Base-by-base conservation (phyloP, 2,888 invertebrate genomes). In the Eilema sororculum region DNA sequence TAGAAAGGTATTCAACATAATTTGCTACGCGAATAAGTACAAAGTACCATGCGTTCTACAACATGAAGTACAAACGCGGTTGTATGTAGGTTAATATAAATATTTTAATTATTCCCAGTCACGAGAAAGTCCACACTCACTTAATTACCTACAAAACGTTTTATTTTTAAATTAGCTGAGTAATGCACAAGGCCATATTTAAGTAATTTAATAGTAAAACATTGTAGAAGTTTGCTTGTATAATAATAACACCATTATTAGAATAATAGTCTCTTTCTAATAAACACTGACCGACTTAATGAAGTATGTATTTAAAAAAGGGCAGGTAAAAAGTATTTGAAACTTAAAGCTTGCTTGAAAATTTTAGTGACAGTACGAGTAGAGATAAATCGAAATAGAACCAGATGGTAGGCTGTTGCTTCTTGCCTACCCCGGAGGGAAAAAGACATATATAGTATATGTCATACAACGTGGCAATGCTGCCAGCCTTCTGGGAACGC, bases 111-210 rank as follows among this genome's bases (percentile, higher is more conserved):
- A 52, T 52, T 52, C 0, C n/a, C n/a, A 52, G n/a, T 52, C 52
- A 52, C n/a, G 52, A n/a, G n/a, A 52, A 52, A 52, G 52, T 20
- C 52, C 1, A 46, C 46, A 46, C 46, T 46, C 46, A n/a, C n/a
- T 52, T 52, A n/a, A 52, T 52, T 52, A n/a, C 52, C 46, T 5
- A 46, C 46, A 20, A 46, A 52, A 52, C 52, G n/a, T 9, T 52
- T 41, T 52, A 52, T n/a, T 52, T 52, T 52, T 52, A 52, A 52
- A 52, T 52, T 52, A n/a, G n/a, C 52, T 52, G 52, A n/a, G 52
- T 52, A 52, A 52, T n/a, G 8, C 20, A 9, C 20, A 52, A 52
- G 52, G 52, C n/a, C n/a, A 52, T 52, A 52, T 52, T 52, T n/a
- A 52, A 52, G 52, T 52, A n/a, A 52, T 20, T 8, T 37, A 41